Evolutionary conservation across 2,888 invertebrate species (phyloP).

Genomic region (Agelastica alni): DNA sequence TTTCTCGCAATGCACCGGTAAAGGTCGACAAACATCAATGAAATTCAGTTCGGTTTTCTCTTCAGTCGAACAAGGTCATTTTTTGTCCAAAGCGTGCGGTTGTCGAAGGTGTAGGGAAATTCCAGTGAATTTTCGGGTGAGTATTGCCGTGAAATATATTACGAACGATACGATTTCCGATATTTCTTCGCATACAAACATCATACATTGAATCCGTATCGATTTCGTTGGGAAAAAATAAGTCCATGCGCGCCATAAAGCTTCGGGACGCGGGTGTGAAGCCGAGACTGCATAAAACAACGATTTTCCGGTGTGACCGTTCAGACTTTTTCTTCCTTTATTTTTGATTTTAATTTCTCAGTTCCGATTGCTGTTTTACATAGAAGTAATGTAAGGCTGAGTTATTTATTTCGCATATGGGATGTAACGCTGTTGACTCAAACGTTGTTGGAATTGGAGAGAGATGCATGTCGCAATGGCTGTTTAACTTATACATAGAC

Average conservation of each 20-base stretch:
- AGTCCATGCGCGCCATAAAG: conserved; percentile 56
- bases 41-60: conserved; percentile 32
- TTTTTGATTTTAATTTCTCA: conserved; percentile 20
- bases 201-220: conserved; percentile 46
- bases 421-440: too few relatives aligned
- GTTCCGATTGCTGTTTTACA: conserved; percentile 22
- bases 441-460: too few relatives aligned
- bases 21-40: conserved; percentile 20
- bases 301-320: conserved; percentile 42
- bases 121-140: conserved; percentile 3
- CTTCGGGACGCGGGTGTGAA: conserved; percentile 45
- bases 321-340: too few relatives aligned
- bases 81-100: conserved; percentile 1
- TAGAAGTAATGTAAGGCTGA: not conserved
- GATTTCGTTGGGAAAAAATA: conserved; percentile 55
- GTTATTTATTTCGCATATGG: not conserved
- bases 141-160: not conserved
- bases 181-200: conserved; percentile 39
- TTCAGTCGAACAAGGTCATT: conserved; percentile 29
- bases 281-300: conserved; percentile 48
- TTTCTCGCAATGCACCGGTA: not conserved
- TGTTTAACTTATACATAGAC: too few relatives aligned
- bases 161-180: conserved; percentile 25
- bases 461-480: too few relatives aligned
- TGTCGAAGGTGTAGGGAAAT: not conserved